Conservation (phyloP, 2,797 vertebrate species). For the Serranus cabrilla region DNA sequence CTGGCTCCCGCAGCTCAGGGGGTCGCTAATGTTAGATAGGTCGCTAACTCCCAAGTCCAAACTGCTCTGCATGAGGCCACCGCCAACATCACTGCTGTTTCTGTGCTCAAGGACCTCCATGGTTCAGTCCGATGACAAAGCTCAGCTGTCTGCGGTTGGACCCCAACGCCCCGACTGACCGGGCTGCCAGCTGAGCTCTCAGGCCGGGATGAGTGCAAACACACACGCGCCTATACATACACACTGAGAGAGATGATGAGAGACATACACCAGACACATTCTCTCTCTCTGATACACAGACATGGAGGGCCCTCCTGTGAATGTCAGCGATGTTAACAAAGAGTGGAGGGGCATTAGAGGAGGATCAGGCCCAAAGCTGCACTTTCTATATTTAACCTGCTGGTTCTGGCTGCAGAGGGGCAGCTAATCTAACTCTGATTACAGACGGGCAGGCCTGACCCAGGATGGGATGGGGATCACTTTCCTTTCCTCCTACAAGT, state of each 20-base stretch:
- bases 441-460: constrained; percentile 65
- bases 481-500: constrained; percentile 55
- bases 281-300: constrained; percentile 63
- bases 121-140: constrained; percentile 34
- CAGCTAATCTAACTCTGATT: constrained; percentile 84
- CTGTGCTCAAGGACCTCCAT: constrained; percentile 79
- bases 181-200: constrained; percentile 70
- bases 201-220: constrained; percentile 39
- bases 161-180: constrained; percentile 47
- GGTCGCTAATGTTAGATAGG: not conserved
- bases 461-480: constrained; percentile 50
- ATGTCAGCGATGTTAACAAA: constrained; percentile 80
- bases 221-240: constrained; percentile 26
- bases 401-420: constrained; percentile 68
- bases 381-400: constrained; percentile 79
- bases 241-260: constrained; percentile 53
- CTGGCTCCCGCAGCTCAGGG: constrained; percentile 20
- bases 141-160: constrained; percentile 51
- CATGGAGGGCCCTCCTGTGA: constrained; percentile 62
- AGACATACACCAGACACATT: constrained; percentile 58
- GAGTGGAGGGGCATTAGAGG: constrained; percentile 77
- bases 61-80: constrained; percentile 40
- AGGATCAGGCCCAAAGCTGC: constrained; percentile 81
- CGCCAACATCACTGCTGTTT: constrained; percentile 48
- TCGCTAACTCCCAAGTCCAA: constrained; percentile 45